phyloP scores from a whole-genome alignment of 2,888 invertebrate species.

The Erebia palarica region DNA sequence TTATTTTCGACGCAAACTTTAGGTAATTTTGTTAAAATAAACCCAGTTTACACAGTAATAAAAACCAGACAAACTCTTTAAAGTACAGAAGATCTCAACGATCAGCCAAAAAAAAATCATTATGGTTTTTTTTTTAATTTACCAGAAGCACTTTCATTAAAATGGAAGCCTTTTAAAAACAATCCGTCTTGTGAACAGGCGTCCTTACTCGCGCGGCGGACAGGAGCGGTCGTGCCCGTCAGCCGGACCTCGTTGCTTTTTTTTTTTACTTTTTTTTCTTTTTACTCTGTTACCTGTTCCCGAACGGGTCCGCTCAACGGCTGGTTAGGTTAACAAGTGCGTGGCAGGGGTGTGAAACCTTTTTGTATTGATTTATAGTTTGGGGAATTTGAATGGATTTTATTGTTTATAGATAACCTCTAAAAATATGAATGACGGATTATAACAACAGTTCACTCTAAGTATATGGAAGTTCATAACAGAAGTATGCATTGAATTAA shows the following conservation, averaged over 20 bases:
- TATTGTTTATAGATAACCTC: neutral
- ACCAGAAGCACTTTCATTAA: too few species aligned
- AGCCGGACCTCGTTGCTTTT: slow-evolving; percentile 62
- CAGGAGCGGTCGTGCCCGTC: slow-evolving; percentile 61
- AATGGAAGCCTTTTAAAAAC: neutral
- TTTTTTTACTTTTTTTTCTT: slow-evolving; percentile 53
- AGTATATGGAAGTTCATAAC: too few species aligned
- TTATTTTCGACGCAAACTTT: too few species aligned
- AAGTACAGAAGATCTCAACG: too few species aligned
- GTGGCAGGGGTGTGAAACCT: slow-evolving; percentile 65
- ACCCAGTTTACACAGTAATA: too few species aligned
- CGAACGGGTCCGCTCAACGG: slow-evolving; percentile 67
- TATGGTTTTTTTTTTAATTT: too few species aligned
- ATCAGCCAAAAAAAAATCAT: too few species aligned
- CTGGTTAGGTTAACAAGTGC: slow-evolving; percentile 78
- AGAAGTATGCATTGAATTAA: too few species aligned
- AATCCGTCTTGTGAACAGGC: slow-evolving; percentile 32
- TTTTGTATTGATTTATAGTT: slow-evolving; percentile 39
- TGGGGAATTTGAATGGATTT: neutral
- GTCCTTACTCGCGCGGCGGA: slow-evolving; percentile 41
- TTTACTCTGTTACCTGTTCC: slow-evolving; percentile 77
- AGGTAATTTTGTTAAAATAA: too few species aligned
- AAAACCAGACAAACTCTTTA: too few species aligned
- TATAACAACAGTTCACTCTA: neutral
- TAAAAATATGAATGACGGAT: too few species aligned